phyloP scores from a whole-genome alignment of 2,888 invertebrate species.

The Agonopterix subpropinquella region DNA sequence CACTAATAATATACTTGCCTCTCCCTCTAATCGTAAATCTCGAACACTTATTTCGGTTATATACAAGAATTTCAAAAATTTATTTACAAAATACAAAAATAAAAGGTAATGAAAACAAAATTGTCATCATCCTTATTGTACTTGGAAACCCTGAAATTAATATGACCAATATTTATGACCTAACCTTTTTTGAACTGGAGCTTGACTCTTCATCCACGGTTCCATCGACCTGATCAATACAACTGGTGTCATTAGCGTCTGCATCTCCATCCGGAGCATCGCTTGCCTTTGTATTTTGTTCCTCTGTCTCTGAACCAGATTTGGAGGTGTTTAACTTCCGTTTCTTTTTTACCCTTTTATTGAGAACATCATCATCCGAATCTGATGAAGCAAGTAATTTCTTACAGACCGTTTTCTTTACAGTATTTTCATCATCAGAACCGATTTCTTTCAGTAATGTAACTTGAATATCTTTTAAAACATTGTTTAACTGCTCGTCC shows the following conservation, averaged over 20 bases:
- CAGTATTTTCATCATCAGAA: constrained; percentile 24
- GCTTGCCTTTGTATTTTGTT: constrained; percentile 10
- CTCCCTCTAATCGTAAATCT: too few species aligned
- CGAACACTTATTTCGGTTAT: too few species aligned
- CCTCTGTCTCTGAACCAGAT: constrained; percentile 1
- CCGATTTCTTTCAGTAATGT: constrained; percentile 29
- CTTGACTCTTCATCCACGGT: constrained; percentile 30
- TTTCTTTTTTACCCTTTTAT: constrained; percentile 4
- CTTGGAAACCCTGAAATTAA: too few species aligned
- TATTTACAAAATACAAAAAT: too few species aligned
- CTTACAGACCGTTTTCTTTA: constrained; percentile 7
- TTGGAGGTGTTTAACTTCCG: too few species aligned
- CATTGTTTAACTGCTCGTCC: constrained; percentile 39
- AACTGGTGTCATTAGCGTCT: neutral
- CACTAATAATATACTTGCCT: too few species aligned
- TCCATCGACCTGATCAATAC: constrained; percentile 15
- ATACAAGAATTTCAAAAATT: too few species aligned
- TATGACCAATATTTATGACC: constrained; percentile 17
- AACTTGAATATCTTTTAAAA: constrained; percentile 36
- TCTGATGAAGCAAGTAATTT: constrained; percentile 21
- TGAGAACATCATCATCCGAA: constrained; percentile 21
- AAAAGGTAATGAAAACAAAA: too few species aligned
- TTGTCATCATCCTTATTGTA: too few species aligned
- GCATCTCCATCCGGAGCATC: neutral
- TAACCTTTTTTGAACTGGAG: constrained; percentile 56